Percentiles rank a stretch among this genome's conserved stretches.
phyloP scores from a whole-genome alignment of 2,888 invertebrate genomes.

The Neoitamus cyanurus region DNA sequence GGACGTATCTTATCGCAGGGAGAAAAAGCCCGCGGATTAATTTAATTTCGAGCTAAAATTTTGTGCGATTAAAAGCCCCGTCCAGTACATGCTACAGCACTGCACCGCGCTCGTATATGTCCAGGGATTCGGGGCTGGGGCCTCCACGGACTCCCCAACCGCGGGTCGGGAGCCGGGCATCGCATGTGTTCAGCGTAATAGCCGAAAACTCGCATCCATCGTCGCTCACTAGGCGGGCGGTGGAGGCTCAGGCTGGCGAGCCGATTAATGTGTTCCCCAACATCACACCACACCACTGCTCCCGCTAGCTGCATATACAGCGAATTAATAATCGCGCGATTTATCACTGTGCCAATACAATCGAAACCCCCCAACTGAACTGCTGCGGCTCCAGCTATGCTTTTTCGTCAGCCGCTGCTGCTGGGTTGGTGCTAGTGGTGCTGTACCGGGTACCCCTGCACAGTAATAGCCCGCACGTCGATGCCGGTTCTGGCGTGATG shows the following conservation, averaged over 20 bases:
- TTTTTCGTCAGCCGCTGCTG: background rate
- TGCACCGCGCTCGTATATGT: background rate
- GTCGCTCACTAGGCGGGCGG: background rate
- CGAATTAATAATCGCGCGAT: slow-evolving; percentile 30
- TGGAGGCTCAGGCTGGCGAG: background rate
- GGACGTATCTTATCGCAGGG: background rate
- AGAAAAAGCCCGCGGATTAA: slow-evolving; percentile 10
- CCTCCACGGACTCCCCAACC: background rate
- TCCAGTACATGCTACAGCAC: background rate
- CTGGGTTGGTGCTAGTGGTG: background rate
- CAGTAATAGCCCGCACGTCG: background rate
- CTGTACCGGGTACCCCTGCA: background rate
- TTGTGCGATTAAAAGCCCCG: background rate
- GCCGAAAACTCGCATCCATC: slow-evolving; percentile 11
- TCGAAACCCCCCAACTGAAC: background rate
- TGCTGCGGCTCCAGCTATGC: background rate
- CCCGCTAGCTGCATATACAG: slow-evolving; percentile 29
- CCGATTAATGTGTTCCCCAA: slow-evolving; percentile 23
- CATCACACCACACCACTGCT: background rate
- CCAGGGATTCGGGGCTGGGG: background rate
- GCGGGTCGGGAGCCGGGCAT: background rate
- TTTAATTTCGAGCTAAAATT: slow-evolving; percentile 6
- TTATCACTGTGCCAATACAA: slow-evolving; percentile 37
- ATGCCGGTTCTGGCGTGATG: background rate
- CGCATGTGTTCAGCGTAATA: slow-evolving; percentile 4